These are phyloP conservation scores for Perodicticus potto DNA, from an alignment of 2,797 vertebrate genomes.

Conservation along the genomic window DNA sequence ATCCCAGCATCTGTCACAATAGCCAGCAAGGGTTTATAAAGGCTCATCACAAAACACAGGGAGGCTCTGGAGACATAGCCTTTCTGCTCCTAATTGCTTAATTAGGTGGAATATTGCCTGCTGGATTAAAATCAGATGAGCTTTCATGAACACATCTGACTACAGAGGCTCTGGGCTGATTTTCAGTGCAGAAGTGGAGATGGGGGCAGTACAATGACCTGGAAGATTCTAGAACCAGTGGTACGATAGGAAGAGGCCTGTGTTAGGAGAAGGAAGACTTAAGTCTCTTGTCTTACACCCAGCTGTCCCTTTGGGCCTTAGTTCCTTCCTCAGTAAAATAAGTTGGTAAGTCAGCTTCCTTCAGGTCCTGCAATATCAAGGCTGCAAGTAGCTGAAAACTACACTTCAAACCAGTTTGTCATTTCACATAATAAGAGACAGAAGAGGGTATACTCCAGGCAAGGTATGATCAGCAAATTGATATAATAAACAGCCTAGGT, in stretches of 20 bases:
- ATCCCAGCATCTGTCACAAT: not conserved
- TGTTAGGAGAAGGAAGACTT: not conserved
- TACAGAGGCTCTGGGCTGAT: not conserved
- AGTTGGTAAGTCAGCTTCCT: not conserved
- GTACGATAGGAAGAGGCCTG: not conserved
- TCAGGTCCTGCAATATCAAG: not conserved
- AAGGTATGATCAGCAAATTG: not conserved
- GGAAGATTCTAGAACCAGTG: not conserved
- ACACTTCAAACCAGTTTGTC: not conserved
- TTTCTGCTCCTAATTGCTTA: constrained; percentile 57
- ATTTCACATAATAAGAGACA: not conserved
- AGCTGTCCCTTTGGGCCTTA: not conserved
- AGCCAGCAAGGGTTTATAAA: not conserved
- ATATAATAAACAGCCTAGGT: not conserved
- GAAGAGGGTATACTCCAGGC: not conserved
- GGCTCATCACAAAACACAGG: not conserved
- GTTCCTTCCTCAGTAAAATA: not conserved
- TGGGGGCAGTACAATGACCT: too few relatives aligned
- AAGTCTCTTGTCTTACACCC: not conserved
- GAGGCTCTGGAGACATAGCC: not conserved
- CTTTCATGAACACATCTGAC: not conserved
- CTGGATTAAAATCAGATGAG: constrained; percentile 39
- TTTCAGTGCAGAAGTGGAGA: not conserved
- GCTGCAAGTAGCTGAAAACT: not conserved
- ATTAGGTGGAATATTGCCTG: constrained; percentile 16